Evolutionary conservation across 2,113 vertebrate genomes (phyloP).

Genomic region (Sarotherodon lohbergeri): DNA sequence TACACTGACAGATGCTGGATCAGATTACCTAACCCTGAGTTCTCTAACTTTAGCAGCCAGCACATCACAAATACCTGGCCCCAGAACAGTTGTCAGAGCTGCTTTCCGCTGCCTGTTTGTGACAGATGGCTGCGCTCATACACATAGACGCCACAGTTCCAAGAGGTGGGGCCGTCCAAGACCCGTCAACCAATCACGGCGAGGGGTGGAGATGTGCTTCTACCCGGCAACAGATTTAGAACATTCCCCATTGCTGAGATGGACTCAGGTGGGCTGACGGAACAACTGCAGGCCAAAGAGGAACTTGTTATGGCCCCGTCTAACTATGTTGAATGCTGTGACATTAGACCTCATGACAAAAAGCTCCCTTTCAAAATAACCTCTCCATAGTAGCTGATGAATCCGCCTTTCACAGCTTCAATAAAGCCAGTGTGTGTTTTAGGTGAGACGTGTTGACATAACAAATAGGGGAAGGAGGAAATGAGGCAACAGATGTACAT

Average conservation of each 20-base stretch:
- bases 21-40: neutral
- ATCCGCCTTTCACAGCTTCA: neutral
- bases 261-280: slow-evolving; percentile 49
- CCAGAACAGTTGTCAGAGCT: slow-evolving; percentile 27
- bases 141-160: slow-evolving; percentile 28
- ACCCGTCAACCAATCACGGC: slow-evolving; percentile 47
- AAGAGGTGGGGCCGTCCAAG: slow-evolving; percentile 26
- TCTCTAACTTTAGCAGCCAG: slow-evolving; percentile 26
- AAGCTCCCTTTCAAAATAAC: neutral
- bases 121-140: slow-evolving; percentile 38
- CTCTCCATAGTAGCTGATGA: neutral
- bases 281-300: neutral
- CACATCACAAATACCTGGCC: slow-evolving; percentile 44
- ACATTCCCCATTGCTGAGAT: slow-evolving; percentile 30
- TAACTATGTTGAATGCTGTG: neutral
- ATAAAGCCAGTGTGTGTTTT: slow-evolving; percentile 3
- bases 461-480: neutral
- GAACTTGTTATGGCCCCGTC: slow-evolving; percentile 2
- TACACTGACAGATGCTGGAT: slow-evolving; percentile 1
- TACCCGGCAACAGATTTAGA: slow-evolving; percentile 67
- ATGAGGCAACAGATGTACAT: slow-evolving; percentile 23
- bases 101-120: slow-evolving; percentile 20
- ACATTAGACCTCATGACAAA: neutral
- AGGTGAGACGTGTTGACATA: slow-evolving; percentile 14
- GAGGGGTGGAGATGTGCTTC: slow-evolving; percentile 66